A percentile compares a stretch with the other conserved stretches of the same genome.
Conservation (phyloP, 2,797 vertebrate species). For the Graptemys geographica region DNA sequence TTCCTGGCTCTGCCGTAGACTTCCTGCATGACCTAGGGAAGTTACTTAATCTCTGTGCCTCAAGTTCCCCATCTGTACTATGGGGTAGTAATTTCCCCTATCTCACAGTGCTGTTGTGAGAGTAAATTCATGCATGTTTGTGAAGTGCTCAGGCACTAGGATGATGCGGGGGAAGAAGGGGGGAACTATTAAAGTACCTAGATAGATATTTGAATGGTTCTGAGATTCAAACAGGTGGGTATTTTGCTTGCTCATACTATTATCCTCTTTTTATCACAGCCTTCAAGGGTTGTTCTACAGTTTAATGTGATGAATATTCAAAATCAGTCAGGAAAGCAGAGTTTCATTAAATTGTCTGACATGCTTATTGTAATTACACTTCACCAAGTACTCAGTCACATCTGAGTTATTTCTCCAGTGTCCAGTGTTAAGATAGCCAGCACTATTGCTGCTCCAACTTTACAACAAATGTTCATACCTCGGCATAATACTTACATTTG, state of each 20-base stretch:
- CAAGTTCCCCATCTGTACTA: accelerated
- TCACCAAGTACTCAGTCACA: not conserved
- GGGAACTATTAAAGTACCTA: not conserved
- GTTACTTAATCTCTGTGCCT: not conserved
- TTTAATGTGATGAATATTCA: not conserved
- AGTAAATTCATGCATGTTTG: not conserved
- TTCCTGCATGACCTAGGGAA: not conserved
- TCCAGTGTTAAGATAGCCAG: not conserved
- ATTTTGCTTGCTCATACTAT: not conserved
- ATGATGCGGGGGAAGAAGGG: not conserved
- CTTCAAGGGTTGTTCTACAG: not conserved
- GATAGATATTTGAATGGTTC: not conserved
- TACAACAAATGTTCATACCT: not conserved
- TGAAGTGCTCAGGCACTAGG: not conserved
- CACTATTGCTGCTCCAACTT: not conserved
- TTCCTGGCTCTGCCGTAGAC: not conserved
- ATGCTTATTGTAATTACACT: not conserved
- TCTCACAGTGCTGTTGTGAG: not conserved
- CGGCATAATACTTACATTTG: not conserved
- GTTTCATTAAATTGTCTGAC: not conserved
- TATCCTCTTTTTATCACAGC: not conserved
- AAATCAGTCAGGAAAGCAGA: not conserved
- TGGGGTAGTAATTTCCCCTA: not conserved
- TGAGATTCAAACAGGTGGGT: not conserved
- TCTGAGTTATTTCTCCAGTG: not conserved